Conservation (phyloP, 1,140 invertebrate genomes). For the Anoplolepis gracilipes region DNA sequence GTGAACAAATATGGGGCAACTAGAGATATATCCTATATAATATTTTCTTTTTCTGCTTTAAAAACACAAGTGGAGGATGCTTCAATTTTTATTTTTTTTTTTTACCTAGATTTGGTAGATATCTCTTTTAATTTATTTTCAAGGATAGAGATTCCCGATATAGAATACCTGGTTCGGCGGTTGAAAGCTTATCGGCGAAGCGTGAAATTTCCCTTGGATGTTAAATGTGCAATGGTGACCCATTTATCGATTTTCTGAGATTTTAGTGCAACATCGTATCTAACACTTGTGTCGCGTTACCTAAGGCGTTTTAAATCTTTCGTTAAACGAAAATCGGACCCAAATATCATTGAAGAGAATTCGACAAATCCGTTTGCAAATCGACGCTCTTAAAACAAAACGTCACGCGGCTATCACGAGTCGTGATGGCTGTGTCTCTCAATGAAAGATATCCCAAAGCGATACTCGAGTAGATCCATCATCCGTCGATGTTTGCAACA, state of each 20-base stretch:
- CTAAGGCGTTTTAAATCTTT: neutral
- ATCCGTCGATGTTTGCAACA: neutral
- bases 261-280: constrained; percentile 52
- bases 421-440: neutral
- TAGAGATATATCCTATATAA: neutral
- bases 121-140: neutral
- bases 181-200: constrained; percentile 41
- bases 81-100: no score
- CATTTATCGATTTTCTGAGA: constrained; percentile 78
- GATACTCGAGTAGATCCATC: neutral
- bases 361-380: neutral
- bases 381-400: neutral
- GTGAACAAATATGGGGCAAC: constrained; percentile 35
- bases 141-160: neutral
- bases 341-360: neutral
- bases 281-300: neutral
- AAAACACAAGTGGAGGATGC: neutral
- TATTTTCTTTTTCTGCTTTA: neutral
- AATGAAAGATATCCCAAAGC: neutral
- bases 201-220: constrained; percentile 49
- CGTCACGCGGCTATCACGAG: neutral
- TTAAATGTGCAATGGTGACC: constrained; percentile 73
- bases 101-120: neutral
- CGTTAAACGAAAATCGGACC: neutral
- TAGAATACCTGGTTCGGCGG: constrained; percentile 24